phyloP scores from a whole-genome alignment of 2,113 vertebrate species.

The Pachycephala philippinensis region DNA sequence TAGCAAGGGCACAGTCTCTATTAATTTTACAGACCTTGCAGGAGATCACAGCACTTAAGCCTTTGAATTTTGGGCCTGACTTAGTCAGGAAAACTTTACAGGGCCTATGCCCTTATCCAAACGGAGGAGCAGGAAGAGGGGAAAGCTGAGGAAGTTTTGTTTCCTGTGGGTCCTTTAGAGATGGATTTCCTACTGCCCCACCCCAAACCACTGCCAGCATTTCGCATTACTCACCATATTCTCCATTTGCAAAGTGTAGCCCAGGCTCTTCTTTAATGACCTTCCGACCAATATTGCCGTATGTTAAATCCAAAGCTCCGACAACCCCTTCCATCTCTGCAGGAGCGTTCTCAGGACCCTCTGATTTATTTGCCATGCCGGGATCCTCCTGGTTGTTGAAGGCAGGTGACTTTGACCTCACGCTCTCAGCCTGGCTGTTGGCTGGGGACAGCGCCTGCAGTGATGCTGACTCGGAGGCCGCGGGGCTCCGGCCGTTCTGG shows the following conservation, averaged over 20 bases:
- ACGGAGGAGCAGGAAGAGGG: neutral
- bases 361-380: constrained; percentile 46
- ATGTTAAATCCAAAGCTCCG: constrained; percentile 88
- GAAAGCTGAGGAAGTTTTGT: neutral
- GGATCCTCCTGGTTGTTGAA: constrained; percentile 68
- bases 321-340: constrained; percentile 80
- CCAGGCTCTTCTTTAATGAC: constrained; percentile 83
- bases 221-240: constrained; percentile 72
- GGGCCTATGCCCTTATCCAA: no score
- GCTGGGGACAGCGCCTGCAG: constrained; percentile 84
- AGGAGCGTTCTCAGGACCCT: constrained; percentile 63
- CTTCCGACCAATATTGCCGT: constrained; percentile 76
- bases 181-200: neutral
- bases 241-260: constrained; percentile 75
- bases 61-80: neutral
- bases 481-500: constrained; percentile 82
- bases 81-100: neutral
- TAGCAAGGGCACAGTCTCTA: accelerated
- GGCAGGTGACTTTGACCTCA: constrained; percentile 80
- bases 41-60: neutral
- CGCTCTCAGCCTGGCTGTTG: constrained; percentile 75
- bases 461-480: constrained; percentile 72
- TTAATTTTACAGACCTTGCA: neutral
- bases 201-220: neutral
- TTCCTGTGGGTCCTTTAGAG: neutral